Conservation (phyloP, 64 coral and sea anemone genomes). For the Trachythela sp. region DNA sequence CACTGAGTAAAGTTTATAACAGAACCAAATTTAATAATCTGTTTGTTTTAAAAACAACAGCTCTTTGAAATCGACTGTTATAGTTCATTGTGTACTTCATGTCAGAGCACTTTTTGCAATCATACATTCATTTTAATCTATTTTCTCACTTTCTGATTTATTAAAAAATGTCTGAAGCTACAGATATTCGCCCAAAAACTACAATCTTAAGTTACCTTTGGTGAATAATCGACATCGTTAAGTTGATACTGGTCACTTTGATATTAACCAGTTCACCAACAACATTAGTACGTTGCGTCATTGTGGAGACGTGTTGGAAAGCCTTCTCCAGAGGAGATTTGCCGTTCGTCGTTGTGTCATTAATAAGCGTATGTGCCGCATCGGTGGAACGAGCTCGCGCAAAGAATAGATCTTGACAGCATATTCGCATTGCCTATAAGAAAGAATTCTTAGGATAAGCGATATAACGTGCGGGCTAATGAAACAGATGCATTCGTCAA, state of each 20-base stretch:
- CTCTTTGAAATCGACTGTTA: too few species aligned
- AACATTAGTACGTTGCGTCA: slow-evolving; percentile 80
- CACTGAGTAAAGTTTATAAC: too few species aligned
- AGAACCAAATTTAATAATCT: too few species aligned
- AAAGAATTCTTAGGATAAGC: slow-evolving; percentile 1
- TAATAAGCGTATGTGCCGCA: slow-evolving; percentile 40
- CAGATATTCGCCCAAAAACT: too few species aligned
- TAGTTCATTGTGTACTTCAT: too few species aligned
- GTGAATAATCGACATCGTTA: slow-evolving; percentile 77
- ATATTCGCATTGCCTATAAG: slow-evolving; percentile 70
- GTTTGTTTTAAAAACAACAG: too few species aligned
- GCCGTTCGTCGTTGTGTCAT: slow-evolving; percentile 21
- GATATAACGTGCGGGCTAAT: neutral
- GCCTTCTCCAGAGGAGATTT: slow-evolving; percentile 57
- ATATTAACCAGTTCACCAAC: slow-evolving; percentile 95
- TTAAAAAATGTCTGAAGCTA: neutral
- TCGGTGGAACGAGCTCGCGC: slow-evolving; percentile 64
- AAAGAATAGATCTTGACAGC: slow-evolving; percentile 98
- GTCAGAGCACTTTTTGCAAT: too few species aligned
- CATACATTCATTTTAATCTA: too few species aligned
- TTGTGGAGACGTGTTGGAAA: slow-evolving; percentile 60
- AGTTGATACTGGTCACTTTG: slow-evolving; percentile 67
- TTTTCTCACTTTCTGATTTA: too few species aligned
- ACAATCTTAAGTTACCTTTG: slow-evolving; percentile 42
- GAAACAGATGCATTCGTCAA: neutral